Conservation (phyloP, 2,888 invertebrate genomes). For the Cephus spinipes region DNA sequence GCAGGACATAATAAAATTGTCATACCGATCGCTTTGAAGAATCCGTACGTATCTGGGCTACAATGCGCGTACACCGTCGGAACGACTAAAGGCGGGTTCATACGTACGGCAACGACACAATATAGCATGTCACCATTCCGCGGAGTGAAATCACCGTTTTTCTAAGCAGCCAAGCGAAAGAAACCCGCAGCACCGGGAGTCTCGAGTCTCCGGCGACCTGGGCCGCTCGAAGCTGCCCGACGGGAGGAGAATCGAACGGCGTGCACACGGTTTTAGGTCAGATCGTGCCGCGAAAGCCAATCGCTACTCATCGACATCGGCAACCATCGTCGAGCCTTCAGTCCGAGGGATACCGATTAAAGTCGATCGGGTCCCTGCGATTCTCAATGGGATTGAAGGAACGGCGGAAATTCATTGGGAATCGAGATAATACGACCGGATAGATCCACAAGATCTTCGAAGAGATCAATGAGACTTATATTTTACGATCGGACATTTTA, state of each 20-base stretch:
- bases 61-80: neutral
- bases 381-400: too few relatives aligned
- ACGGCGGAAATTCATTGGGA: too few relatives aligned
- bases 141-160: constrained; percentile 62
- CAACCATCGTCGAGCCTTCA: constrained; percentile 18
- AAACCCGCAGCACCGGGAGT: constrained; percentile 32
- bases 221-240: neutral
- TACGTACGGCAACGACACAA: neutral
- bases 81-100: neutral
- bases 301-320: constrained; percentile 42
- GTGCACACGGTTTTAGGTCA: constrained; percentile 60
- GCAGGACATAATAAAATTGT: neutral
- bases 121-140: constrained; percentile 59
- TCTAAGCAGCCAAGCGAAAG: constrained; percentile 41
- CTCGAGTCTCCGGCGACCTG: constrained; percentile 14
- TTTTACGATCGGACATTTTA: too few relatives aligned
- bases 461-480: too few relatives aligned
- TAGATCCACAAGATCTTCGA: too few relatives aligned
- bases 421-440: too few relatives aligned
- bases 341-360: constrained; percentile 18
- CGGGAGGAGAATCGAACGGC: constrained; percentile 40
- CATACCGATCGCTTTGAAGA: neutral
- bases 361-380: neutral
- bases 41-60: neutral
- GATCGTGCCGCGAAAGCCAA: constrained; percentile 64